phyloP scores from a whole-genome alignment of 2,797 vertebrate species.

The Florisuga fusca region DNA sequence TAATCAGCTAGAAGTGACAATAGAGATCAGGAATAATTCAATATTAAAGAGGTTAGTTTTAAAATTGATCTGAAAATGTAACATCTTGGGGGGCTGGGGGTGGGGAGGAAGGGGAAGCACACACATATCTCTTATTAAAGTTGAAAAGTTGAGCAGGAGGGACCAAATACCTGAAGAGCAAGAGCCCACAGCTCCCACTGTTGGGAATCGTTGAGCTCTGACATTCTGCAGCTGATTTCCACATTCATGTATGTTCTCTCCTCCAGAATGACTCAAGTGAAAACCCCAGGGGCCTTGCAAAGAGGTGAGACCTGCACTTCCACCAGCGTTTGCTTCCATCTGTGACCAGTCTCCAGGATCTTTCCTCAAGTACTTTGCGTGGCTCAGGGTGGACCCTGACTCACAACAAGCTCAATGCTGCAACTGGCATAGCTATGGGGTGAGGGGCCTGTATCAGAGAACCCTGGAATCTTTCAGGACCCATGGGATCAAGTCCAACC shows the following conservation, averaged over 20 bases:
- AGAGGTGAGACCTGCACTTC: background rate
- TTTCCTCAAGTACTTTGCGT: background rate
- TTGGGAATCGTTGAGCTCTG: background rate
- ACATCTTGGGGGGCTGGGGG: background rate
- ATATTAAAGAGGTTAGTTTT: constrained; percentile 78
- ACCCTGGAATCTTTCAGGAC: too few species aligned
- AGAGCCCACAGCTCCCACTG: fast-evolving
- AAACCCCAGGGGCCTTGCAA: background rate
- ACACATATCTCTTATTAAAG: background rate
- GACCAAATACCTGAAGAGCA: background rate
- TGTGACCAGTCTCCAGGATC: background rate
- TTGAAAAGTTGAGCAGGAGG: background rate
- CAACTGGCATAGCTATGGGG: background rate
- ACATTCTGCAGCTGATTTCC: background rate
- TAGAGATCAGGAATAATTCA: constrained; percentile 65
- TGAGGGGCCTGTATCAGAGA: background rate
- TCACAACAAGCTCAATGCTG: background rate
- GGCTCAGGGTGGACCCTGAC: background rate
- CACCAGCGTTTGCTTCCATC: background rate
- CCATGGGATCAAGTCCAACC: too few species aligned
- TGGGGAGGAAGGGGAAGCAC: background rate
- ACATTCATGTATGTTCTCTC: background rate
- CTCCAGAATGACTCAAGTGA: background rate
- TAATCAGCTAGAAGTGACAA: constrained; percentile 73
- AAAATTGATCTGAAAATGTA: constrained; percentile 69